Evolutionary conservation across 2,888 invertebrate species (phyloP).

Genomic region (Ophion ellenae): DNA sequence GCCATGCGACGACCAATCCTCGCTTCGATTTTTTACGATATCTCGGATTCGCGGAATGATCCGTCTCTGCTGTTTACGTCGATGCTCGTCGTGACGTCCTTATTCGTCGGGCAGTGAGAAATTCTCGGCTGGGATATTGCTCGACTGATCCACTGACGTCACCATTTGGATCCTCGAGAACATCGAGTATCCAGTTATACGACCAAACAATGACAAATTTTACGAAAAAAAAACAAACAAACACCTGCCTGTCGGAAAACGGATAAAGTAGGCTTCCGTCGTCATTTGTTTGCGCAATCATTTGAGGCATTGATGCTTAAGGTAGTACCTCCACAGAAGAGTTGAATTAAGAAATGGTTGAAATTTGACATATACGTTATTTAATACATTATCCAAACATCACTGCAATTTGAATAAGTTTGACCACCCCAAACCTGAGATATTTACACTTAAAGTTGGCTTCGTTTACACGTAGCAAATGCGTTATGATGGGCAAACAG

Average conservation of each 20-base stretch:
- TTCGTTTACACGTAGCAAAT: no score
- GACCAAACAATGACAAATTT: conserved; percentile 10
- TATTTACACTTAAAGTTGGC: no score
- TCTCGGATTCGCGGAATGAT: conserved; percentile 47
- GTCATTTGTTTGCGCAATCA: neutral
- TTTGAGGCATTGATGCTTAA: neutral
- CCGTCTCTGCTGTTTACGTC: conserved; percentile 46
- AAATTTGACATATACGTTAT: no score
- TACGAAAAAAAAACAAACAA: neutral
- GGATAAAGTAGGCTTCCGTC: neutral
- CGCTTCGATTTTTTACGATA: conserved; percentile 39
- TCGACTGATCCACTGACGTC: conserved; percentile 35
- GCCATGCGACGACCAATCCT: conserved; percentile 29
- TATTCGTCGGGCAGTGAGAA: conserved; percentile 37
- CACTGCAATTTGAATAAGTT: no score
- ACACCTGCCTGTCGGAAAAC: neutral
- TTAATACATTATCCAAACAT: no score
- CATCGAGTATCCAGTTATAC: neutral
- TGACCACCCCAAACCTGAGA: no score
- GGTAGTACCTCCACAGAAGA: no score
- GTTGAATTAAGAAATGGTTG: no score
- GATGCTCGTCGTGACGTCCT: conserved; percentile 33
- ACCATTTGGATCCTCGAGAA: neutral
- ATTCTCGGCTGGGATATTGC: conserved; percentile 24
- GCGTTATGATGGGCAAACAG: no score